Base-by-base conservation (phyloP, 1,140 invertebrate genomes). In the Matsumurasca onukii region DNA sequence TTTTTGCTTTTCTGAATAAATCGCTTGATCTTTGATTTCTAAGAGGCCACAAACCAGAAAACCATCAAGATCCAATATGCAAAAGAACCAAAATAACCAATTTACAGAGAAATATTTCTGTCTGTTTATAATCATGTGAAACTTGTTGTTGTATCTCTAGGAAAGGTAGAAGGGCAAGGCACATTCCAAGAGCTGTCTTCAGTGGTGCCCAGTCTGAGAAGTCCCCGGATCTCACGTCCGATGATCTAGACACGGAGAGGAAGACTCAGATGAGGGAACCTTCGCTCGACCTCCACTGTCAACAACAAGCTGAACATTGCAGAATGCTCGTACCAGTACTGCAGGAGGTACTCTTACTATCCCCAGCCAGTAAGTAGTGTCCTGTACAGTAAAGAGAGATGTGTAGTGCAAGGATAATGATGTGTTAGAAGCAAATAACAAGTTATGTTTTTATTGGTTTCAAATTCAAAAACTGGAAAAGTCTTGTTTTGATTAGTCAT, bases 221-320 rank as follows among this genome's bases (percentile, higher is more conserved):
- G n/a, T 39, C 62, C 25, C 25, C 62, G 2, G 62, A 65, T 48
- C 27, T 65, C 34, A 65, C 62, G 1, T 65, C 62, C 15, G 62
- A 65, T 45, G 62, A 65, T 39, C 62, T 65, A 25, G 62, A 65
- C 62, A 65, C 62, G 1, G 62, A 65, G 9, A 65, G 34, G 9
- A 39, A 65, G 31, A 48, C 62, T 13, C 34, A 65, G 24, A 45
- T 65, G 24, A 39, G 25, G 2, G 62, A 65, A 17, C 62, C 62
- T 1, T 45, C 62, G n/a, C 31, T 48, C 3, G 34, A 65, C 31
- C 39, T 48, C 31, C 24, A 30, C 62, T n/a, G n/a, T n/a, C 31
- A 65, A 65, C 62, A 31, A 65, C 31, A 65, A 45, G 17, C 39
- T 65, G 25, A 65, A 65, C 31, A 65, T 65, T 31, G 62, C 48